phyloP scores from a whole-genome alignment of 2,888 invertebrate genomes.

The Drosophila setosimentum region DNA sequence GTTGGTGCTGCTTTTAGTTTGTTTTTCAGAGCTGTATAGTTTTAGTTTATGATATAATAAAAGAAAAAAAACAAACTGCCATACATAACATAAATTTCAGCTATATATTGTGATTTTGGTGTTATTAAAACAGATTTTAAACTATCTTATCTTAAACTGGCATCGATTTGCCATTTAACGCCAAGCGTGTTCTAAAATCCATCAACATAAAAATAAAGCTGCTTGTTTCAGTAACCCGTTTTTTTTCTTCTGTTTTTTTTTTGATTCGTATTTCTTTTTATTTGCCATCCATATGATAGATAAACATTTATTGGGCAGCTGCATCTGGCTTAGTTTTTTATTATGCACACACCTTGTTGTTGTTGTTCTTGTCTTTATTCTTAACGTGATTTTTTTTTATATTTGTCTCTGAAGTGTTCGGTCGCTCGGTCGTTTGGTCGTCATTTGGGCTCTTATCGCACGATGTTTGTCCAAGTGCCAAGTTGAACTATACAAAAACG shows the following conservation, averaged over 20 bases:
- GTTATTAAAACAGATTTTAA: not conserved
- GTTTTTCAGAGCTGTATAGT: not conserved
- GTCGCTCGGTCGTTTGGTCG: constrained; percentile 29
- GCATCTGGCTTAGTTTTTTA: constrained; percentile 56
- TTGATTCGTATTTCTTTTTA: constrained; percentile 22
- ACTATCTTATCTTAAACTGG: not conserved
- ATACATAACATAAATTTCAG: not conserved
- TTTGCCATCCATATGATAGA: constrained; percentile 43
- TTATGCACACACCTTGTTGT: constrained; percentile 13
- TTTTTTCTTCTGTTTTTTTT: constrained; percentile 1
- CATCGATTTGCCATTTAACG: not conserved
- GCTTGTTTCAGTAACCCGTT: not conserved
- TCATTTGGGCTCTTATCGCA: constrained; percentile 67
- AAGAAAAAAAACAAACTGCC: too few species aligned
- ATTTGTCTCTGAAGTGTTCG: constrained; percentile 75
- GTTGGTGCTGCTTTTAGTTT: not conserved
- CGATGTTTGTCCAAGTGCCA: constrained; percentile 77
- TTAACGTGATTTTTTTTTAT: constrained; percentile 71
- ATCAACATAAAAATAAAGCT: not conserved
- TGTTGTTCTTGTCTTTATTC: constrained; percentile 26
- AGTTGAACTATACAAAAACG: constrained; percentile 67
- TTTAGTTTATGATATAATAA: not conserved
- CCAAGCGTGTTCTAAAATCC: not conserved
- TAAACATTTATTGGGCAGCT: constrained; percentile 65
- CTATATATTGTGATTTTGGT: not conserved